A percentile compares a stretch with the other conserved stretches of the same genome.
phyloP scores from a whole-genome alignment of 2,113 vertebrate species.

The Hucho hucho region DNA sequence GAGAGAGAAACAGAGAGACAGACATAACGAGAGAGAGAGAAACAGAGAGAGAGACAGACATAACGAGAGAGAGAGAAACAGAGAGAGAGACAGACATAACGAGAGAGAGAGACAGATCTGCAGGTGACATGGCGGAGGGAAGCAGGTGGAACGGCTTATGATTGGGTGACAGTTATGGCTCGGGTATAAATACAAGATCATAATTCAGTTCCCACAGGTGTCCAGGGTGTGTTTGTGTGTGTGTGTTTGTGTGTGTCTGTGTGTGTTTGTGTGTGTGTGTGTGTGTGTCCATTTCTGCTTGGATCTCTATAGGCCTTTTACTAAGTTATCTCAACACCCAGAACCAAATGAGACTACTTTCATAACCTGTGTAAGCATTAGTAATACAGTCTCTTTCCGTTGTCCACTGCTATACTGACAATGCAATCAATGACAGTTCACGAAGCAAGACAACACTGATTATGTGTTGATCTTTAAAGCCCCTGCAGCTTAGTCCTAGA shows the following conservation, averaged over 20 bases:
- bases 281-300: background rate
- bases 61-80: background rate
- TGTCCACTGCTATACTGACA: too few species aligned
- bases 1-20: constrained; percentile 10
- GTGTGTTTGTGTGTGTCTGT: too few species aligned
- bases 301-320: too few species aligned
- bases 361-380: too few species aligned
- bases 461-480: too few species aligned
- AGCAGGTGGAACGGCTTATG: constrained; percentile 54
- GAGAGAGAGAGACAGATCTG: constrained; percentile 16
- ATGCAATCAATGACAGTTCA: too few species aligned
- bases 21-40: background rate
- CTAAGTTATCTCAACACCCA: too few species aligned
- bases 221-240: too few species aligned
- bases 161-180: constrained; percentile 47
- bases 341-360: too few species aligned
- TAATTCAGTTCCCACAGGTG: constrained; percentile 44
- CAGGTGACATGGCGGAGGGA: constrained; percentile 38
- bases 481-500: background rate
- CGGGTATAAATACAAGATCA: constrained; percentile 25
- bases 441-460: too few species aligned
- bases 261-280: too few species aligned
- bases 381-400: too few species aligned
- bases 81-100: background rate
- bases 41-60: background rate